Percentiles rank a stretch among this genome's conserved stretches.
phyloP scores from a whole-genome alignment of 2,797 vertebrate genomes.

The Enteromius afrohamiltoni region DNA sequence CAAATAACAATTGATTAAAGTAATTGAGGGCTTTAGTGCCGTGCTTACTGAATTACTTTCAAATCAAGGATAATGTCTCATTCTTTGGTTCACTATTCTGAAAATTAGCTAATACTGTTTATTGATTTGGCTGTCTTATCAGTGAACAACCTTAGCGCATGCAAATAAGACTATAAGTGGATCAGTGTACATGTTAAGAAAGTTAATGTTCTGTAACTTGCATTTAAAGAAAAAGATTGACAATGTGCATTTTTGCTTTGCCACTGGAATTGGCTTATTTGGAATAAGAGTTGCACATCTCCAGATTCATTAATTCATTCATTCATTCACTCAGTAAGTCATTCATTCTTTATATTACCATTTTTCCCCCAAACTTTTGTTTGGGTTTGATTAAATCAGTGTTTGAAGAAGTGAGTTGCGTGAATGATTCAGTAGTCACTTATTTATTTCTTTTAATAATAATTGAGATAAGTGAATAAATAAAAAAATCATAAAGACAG shows the following conservation, averaged over 20 bases:
- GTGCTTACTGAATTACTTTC: slow-evolving; percentile 5
- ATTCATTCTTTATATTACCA: no score
- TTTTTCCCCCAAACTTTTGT: no score
- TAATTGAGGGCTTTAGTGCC: neutral
- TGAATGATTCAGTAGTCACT: no score
- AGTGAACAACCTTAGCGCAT: neutral
- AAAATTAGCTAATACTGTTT: neutral
- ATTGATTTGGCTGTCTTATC: slow-evolving; percentile 16
- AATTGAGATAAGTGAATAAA: neutral
- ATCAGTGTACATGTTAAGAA: neutral
- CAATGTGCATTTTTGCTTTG: neutral
- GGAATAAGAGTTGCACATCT: neutral
- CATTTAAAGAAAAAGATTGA: neutral
- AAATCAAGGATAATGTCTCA: neutral
- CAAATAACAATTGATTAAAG: neutral
- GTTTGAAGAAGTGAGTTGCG: no score
- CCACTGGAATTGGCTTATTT: neutral
- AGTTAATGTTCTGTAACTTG: neutral
- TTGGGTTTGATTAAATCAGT: no score
- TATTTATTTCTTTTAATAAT: neutral
- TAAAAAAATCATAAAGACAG: no score
- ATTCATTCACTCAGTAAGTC: no score
- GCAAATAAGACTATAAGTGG: neutral
- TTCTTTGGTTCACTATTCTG: neutral
- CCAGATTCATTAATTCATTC: no score